A percentile compares a stretch with the other conserved stretches of the same genome.
Evolutionary conservation across 2,797 vertebrate species (phyloP).

Genomic region (Hoplostethus atlanticus): DNA sequence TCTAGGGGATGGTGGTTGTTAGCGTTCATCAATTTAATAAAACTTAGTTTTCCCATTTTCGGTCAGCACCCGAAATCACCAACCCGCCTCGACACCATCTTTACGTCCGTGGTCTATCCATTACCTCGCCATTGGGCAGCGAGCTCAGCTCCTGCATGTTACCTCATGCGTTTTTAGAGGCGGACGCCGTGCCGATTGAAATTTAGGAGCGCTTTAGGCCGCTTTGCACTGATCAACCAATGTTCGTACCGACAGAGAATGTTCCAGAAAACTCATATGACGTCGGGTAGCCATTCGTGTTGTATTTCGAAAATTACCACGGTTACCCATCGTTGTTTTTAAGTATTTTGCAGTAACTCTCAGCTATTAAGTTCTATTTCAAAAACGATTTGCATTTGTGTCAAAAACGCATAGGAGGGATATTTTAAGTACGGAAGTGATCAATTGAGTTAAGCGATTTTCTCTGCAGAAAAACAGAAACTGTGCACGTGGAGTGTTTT

Average conservation of each 20-base stretch:
- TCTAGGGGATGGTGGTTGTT: accelerated
- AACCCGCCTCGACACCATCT: slow-evolving; percentile 39
- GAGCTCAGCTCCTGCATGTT: not conserved
- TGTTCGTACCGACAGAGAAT: slow-evolving; percentile 14
- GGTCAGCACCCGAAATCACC: slow-evolving; percentile 16
- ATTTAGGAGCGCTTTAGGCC: not conserved
- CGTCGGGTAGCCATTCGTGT: slow-evolving; percentile 49
- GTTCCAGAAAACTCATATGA: slow-evolving; percentile 60
- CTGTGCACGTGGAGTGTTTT: slow-evolving; percentile 54
- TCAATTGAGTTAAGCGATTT: not conserved
- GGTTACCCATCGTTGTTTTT: slow-evolving; percentile 28
- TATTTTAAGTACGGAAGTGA: not conserved
- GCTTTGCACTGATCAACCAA: not conserved
- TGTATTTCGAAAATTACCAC: slow-evolving; percentile 51
- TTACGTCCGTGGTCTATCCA: not conserved
- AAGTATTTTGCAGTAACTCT: not conserved
- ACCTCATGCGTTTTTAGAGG: not conserved
- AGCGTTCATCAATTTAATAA: not conserved
- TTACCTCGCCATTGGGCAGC: not conserved
- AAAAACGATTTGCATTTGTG: no score
- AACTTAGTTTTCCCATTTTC: not conserved
- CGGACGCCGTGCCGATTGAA: not conserved
- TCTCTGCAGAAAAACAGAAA: slow-evolving; percentile 19
- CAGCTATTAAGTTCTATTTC: no score
- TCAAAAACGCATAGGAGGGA: no score